Conservation (phyloP, 1,140 invertebrate species). For the Pollicipes pollicipes region DNA sequence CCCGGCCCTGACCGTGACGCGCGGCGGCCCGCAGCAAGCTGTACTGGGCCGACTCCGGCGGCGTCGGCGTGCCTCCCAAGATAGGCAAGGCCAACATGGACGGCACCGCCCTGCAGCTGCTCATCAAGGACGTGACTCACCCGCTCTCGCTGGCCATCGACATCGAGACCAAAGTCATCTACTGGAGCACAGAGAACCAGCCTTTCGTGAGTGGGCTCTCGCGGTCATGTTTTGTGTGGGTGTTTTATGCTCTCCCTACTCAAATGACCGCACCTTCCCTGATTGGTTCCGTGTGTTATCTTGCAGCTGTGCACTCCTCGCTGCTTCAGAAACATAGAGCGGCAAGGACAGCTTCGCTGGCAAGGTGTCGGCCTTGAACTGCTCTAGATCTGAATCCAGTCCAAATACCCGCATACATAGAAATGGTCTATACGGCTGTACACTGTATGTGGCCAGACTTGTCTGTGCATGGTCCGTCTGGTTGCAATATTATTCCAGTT, state of each 20-base stretch:
- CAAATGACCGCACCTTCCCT: too few species aligned
- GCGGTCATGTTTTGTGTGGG: background rate
- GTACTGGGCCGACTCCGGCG: conserved; percentile 92
- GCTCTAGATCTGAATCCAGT: too few species aligned
- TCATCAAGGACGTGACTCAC: conserved; percentile 39
- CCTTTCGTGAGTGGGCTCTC: conserved; percentile 33
- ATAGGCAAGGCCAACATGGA: conserved; percentile 88
- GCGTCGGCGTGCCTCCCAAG: conserved; percentile 71
- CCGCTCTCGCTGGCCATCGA: conserved; percentile 74
- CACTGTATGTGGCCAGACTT: conserved; percentile 12
- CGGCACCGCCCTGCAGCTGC: conserved; percentile 52
- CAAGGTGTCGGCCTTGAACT: too few species aligned
- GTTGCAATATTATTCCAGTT: too few species aligned
- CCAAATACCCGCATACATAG: too few species aligned
- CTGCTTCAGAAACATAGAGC: too few species aligned
- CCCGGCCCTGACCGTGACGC: too few species aligned
- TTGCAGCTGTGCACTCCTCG: too few species aligned
- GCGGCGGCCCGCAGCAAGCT: conserved; percentile 54
- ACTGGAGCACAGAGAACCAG: conserved; percentile 63
- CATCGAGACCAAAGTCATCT: conserved; percentile 59
- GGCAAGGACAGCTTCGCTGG: too few species aligned
- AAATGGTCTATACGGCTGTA: too few species aligned
- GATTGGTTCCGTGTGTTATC: too few species aligned
- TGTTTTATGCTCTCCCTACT: background rate
- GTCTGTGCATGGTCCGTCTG: too few species aligned